These are phyloP conservation scores for Choreutis nemorana DNA, from an alignment of 2,888 invertebrate genomes.

Conservation along the genomic window DNA sequence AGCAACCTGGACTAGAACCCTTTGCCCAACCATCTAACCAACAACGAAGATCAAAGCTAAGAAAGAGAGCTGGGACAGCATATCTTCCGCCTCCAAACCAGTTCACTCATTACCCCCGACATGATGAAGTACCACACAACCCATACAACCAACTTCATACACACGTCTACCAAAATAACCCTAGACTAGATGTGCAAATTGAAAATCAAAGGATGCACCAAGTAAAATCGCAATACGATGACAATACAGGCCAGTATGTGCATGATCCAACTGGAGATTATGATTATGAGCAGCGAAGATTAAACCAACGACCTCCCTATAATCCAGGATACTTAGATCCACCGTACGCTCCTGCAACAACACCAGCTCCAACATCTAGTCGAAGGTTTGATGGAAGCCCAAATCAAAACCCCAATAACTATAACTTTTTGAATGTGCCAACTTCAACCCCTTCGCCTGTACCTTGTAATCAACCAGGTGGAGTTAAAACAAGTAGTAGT, in stretches of 20 bases:
- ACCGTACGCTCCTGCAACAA: conserved; percentile 36
- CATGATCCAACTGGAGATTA: conserved; percentile 57
- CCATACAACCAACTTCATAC: conserved; percentile 45
- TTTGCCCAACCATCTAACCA: conserved; percentile 32
- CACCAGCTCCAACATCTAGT: conserved; percentile 42
- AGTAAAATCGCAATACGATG: conserved; percentile 37
- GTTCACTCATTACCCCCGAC: conserved; percentile 43
- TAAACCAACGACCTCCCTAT: conserved; percentile 32
- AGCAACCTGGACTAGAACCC: conserved; percentile 34
- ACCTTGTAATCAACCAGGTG: conserved; percentile 22
- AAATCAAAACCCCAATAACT: conserved; percentile 45
- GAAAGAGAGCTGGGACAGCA: conserved; percentile 53
- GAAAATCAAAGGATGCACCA: conserved; percentile 49
- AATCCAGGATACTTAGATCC: conserved; percentile 45
- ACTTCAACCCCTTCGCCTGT: conserved; percentile 25
- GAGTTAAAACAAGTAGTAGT: conserved; percentile 56
- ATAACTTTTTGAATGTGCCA: conserved; percentile 32
- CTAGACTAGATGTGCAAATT: conserved; percentile 42
- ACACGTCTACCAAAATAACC: conserved; percentile 47
- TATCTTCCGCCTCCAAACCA: conserved; percentile 54
- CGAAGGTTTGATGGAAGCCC: conserved; percentile 40
- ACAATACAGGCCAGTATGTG: conserved; percentile 49
- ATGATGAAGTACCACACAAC: conserved; percentile 38
- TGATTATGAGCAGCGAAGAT: conserved; percentile 48
- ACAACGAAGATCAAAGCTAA: conserved; percentile 37